These are phyloP conservation scores for rat (Rattus norvegicus) DNA, from an alignment of 2,113 vertebrate genomes.

Conservation along the genomic window GRCr8 NC_086033.1:14160001-14160500, in stretches of 20 bases:
- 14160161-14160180: not conserved
- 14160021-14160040: too few relatives aligned
- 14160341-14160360: not conserved
- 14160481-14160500: not conserved
- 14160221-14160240: not conserved
- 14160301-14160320: not conserved
- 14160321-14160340: not conserved
- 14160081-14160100: too few relatives aligned
- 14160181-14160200: not conserved
- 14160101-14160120: not conserved
- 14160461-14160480: not conserved
- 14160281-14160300: not conserved
- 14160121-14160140: not conserved
- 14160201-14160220: not conserved
- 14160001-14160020: too few relatives aligned
- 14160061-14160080: too few relatives aligned
- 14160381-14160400: not conserved
- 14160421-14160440: not conserved
- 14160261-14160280: not conserved
- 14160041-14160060: too few relatives aligned
- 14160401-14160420: not conserved
- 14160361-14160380: not conserved
- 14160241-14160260: not conserved
- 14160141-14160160: not conserved
- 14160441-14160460: not conserved